Base-by-base conservation (phyloP, 2,113 vertebrate species). In the Dermatemys mawii region DNA sequence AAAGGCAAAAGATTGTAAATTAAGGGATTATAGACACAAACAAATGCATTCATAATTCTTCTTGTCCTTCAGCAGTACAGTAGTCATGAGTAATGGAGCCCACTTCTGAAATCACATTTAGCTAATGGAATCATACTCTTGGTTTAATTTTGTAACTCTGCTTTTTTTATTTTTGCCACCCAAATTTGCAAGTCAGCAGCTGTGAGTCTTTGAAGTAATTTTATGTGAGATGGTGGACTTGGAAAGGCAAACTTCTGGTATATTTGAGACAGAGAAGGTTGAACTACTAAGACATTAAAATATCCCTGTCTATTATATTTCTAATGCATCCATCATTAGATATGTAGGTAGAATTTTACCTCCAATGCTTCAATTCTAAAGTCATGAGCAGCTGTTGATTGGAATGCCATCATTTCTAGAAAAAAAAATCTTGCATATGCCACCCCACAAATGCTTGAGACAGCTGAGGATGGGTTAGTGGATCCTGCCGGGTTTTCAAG, bases 61-160 rank as follows among this genome's bases (percentile, higher is more conserved):
- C 80, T 93, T 94, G 32, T 94, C 49, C 79, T 93, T 90, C 92
- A 93, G 46, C 55, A 81, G 50, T n/a, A 80, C 35, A 91, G 48
- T 86, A 95, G 89, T 81, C 89, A 92, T 95, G 88, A 96, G n/a
- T 94, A 94, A 97, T 94, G 63, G 12, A 27, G 78, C 75, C 75
- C 17, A 46, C 80, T 94, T 90, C 35, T 93, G 51, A 50, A 90
- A 78, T 95, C 86, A 57, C 41, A 96, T 95, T 95, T 95, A 87
- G 78, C 90, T 97, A 96, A 97, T 96, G 81, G 78, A 96, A 95
- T 90, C 51, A 89, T 88, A 86, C 5, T 81, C 67, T 81, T 80
- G 10, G 85, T 94, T 95, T 90, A 63, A 88, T 94, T 94, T 95
- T 88, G 81, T 54, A 92, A 88, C 73, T 82, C n/a, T 76, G 93